Percentiles rank a stretch among this genome's conserved stretches.
These are phyloP conservation scores for Tragopan temminckii DNA, from an alignment of 2,797 vertebrate genomes.

Conservation along the genomic window DNA sequence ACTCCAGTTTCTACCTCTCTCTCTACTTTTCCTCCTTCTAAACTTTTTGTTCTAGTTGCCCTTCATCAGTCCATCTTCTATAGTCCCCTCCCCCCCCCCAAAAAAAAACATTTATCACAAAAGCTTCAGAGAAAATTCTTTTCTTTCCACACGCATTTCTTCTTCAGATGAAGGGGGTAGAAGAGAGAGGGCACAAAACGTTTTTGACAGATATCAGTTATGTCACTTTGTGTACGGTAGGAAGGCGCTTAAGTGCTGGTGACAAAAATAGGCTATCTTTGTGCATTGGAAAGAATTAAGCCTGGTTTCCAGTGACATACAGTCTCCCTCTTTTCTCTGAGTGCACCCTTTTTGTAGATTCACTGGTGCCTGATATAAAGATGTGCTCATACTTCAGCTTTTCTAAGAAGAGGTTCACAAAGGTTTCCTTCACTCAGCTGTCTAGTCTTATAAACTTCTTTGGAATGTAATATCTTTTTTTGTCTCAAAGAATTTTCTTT, in stretches of 20 bases:
- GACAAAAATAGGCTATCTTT: background rate
- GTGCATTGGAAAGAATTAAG: background rate
- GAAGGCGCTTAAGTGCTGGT: background rate
- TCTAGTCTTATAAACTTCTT: slow-evolving; percentile 22
- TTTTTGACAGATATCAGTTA: background rate
- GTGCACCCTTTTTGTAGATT: background rate
- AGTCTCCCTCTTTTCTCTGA: background rate
- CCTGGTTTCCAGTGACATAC: background rate
- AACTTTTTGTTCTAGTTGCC: background rate
- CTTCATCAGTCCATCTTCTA: background rate
- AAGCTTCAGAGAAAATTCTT: background rate
- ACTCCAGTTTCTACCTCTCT: background rate
- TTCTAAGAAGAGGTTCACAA: slow-evolving; percentile 34
- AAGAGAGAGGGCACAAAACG: background rate
- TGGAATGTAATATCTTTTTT: slow-evolving; percentile 17
- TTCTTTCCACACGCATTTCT: background rate
- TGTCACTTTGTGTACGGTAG: background rate
- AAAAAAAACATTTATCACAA: background rate
- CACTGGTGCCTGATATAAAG: background rate
- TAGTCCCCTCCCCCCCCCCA: background rate
- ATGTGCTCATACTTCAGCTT: background rate
- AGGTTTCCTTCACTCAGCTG: slow-evolving; percentile 39
- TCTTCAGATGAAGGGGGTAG: background rate
- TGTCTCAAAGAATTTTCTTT: slow-evolving; percentile 29
- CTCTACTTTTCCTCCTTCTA: background rate